These are phyloP conservation scores for Aphrophora alni DNA, from an alignment of 2,888 invertebrate species.

Conservation along the genomic window DNA sequence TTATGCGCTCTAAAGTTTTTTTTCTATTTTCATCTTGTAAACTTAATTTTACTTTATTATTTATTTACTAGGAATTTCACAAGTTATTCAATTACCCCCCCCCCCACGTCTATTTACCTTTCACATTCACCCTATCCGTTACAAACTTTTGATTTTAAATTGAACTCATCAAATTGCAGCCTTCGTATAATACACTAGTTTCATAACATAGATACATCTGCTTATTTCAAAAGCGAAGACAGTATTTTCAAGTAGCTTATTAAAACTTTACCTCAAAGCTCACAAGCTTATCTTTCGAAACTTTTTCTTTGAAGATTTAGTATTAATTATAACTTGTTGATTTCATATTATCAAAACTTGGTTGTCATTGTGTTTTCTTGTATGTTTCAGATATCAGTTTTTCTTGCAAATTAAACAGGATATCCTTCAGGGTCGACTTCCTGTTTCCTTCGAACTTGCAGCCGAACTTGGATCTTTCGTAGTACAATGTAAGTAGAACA, in stretches of 20 bases:
- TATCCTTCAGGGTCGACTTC: constrained; percentile 90
- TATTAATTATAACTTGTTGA: not conserved
- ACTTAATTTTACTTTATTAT: too few species aligned
- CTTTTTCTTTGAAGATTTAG: not conserved
- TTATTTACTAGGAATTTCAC: too few species aligned
- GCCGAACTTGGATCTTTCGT: constrained; percentile 92
- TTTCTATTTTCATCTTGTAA: too few species aligned
- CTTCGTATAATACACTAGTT: too few species aligned
- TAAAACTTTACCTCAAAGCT: not conserved
- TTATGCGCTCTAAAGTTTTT: too few species aligned
- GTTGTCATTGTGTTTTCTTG: constrained; percentile 29
- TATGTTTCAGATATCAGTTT: constrained; percentile 85
- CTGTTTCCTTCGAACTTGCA: constrained; percentile 88
- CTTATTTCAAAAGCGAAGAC: too few species aligned
- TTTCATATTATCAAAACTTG: not conserved
- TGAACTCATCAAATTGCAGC: too few species aligned
- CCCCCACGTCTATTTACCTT: too few species aligned
- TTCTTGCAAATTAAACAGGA: constrained; percentile 97
- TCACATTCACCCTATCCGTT: too few species aligned
- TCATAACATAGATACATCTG: too few species aligned
- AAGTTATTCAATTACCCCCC: too few species aligned
- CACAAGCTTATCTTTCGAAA: not conserved
- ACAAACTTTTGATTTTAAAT: too few species aligned
- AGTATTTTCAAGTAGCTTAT: not conserved
- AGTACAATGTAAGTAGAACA: constrained; percentile 92